Evolutionary conservation across 2,797 vertebrate genomes (phyloP).

Genomic region (Amphiprion clarkii): DNA sequence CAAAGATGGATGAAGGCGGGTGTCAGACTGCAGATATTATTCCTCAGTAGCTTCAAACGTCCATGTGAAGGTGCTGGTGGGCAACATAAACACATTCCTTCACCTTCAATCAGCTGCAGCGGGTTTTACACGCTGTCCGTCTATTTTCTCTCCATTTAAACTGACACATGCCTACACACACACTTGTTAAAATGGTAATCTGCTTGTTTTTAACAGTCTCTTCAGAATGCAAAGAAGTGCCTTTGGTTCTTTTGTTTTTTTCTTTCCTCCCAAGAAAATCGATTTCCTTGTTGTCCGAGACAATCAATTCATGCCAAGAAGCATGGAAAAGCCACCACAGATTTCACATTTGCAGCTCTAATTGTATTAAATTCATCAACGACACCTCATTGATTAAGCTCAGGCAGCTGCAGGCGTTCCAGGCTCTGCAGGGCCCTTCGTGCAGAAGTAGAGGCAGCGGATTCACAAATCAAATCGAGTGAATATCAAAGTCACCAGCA

Average conservation of each 20-base stretch:
- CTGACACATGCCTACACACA: neutral
- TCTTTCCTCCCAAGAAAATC: slow-evolving; percentile 35
- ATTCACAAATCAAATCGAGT: slow-evolving; percentile 50
- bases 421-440: slow-evolving; percentile 32
- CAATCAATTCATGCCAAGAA: slow-evolving; percentile 48
- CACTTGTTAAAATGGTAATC: slow-evolving; percentile 23
- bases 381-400: slow-evolving; percentile 51
- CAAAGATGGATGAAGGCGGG: neutral
- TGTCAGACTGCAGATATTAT: slow-evolving; percentile 8
- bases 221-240: slow-evolving; percentile 31
- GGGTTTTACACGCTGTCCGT: slow-evolving; percentile 11
- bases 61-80: slow-evolving; percentile 68
- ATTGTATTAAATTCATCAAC: slow-evolving; percentile 67
- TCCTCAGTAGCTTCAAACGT: slow-evolving; percentile 18
- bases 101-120: slow-evolving; percentile 26
- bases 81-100: slow-evolving; percentile 20
- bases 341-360: slow-evolving; percentile 63
- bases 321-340: slow-evolving; percentile 25
- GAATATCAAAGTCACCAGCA: slow-evolving; percentile 28
- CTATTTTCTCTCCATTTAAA: slow-evolving; percentile 21
- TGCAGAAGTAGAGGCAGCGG: slow-evolving; percentile 36
- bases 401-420: slow-evolving; percentile 30
- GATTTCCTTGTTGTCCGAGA: slow-evolving; percentile 34
- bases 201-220: slow-evolving; percentile 15
- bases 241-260: neutral